These are phyloP conservation scores for Betta splendens DNA, from an alignment of 2,797 vertebrate genomes.

Conservation along the genomic window DNA sequence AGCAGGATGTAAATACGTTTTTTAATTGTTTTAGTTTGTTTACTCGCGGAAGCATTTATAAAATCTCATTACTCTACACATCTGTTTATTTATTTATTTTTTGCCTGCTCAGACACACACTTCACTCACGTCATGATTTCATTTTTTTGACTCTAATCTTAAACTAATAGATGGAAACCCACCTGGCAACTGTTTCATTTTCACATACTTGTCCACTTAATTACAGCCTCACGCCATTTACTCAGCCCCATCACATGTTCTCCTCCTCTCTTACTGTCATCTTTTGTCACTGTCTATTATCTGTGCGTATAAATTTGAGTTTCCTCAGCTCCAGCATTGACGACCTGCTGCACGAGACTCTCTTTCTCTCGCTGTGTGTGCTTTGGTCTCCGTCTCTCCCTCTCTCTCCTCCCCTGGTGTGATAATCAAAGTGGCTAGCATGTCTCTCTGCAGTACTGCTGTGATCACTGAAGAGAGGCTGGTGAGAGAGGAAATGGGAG, in stretches of 20 bases:
- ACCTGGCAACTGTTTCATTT: not conserved
- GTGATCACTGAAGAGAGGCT: constrained; percentile 69
- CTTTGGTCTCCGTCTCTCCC: not conserved
- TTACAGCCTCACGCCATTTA: not conserved
- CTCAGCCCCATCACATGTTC: not conserved
- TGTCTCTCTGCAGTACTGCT: constrained; percentile 75
- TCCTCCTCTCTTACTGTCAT: not conserved
- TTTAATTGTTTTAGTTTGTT: too few relatives aligned
- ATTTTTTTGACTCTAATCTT: not conserved
- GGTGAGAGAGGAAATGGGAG: constrained; percentile 17
- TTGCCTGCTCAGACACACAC: too few relatives aligned
- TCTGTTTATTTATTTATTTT: too few relatives aligned
- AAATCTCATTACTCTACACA: too few relatives aligned
- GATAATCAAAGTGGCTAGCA: constrained; percentile 72
- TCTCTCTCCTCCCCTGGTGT: constrained; percentile 51
- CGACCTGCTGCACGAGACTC: constrained; percentile 50
- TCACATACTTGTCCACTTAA: not conserved
- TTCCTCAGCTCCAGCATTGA: constrained; percentile 34
- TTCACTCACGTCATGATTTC: too few relatives aligned
- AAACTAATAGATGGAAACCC: not conserved
- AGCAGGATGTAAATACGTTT: too few relatives aligned
- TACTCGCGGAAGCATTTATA: too few relatives aligned
- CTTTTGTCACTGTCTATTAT: not conserved
- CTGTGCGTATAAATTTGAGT: constrained; percentile 33
- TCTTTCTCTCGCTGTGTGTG: constrained; percentile 5